These are phyloP conservation scores for Conus betulinus DNA, from an alignment of 1,140 invertebrate species.

Conservation along the genomic window DNA sequence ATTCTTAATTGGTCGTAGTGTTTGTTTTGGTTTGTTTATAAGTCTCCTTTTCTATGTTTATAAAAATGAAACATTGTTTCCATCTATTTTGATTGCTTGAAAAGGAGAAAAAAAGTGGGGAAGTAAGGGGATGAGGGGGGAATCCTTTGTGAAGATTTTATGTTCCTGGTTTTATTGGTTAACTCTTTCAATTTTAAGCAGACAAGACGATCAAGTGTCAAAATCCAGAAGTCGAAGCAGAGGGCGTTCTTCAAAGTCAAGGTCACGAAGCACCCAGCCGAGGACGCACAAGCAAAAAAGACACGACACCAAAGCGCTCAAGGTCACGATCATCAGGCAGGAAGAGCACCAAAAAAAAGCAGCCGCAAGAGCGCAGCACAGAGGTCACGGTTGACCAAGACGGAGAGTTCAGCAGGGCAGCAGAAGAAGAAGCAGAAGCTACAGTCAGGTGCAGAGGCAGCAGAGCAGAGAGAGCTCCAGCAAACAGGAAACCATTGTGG, in stretches of 20 bases:
- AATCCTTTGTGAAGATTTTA: too few relatives aligned
- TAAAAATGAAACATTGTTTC: not conserved
- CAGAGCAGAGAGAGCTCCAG: not conserved
- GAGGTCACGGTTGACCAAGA: constrained; percentile 10
- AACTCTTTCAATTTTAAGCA: too few relatives aligned
- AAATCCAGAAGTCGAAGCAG: constrained; percentile 29
- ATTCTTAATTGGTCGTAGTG: too few relatives aligned
- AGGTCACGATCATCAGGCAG: constrained; percentile 52
- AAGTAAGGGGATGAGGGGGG: too few relatives aligned
- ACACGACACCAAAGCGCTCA: constrained; percentile 42
- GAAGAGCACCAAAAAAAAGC: constrained; percentile 29
- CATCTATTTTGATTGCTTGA: too few relatives aligned
- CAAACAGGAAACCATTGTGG: constrained; percentile 29
- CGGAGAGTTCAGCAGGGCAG: constrained; percentile 16
- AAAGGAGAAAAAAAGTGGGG: too few relatives aligned
- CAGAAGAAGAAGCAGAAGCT: constrained; percentile 22
- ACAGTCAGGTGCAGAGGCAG: not conserved
- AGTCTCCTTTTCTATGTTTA: not conserved
- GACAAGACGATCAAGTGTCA: not conserved
- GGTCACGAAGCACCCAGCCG: constrained; percentile 14
- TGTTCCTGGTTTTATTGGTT: too few relatives aligned
- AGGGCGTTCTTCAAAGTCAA: not conserved
- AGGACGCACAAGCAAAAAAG: not conserved
- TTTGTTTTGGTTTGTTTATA: not conserved
- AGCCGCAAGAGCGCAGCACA: not conserved